Base-by-base conservation (phyloP, 2,113 vertebrate genomes). In the Carassius gibelio region DNA sequence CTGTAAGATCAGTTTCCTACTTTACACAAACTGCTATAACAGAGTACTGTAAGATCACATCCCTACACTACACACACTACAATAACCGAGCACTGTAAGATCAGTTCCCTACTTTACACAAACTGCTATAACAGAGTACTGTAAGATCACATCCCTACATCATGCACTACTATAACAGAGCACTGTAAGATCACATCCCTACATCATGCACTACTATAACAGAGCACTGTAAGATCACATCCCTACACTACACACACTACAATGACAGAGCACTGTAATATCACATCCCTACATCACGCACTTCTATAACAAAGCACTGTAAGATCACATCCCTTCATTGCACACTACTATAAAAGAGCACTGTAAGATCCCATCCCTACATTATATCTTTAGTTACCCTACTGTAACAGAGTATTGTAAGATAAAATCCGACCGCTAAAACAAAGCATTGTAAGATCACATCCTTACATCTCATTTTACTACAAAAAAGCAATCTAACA, bases 201-300 rank as follows among this genome's bases (percentile, higher is more conserved):
- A 96, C 90, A 91, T 97, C 7, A 42, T 94, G 19, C 89, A 94
- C 72, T 98, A 95, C 94, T 99, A 97, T 91, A 87, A 96, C 85
- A 89, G 91, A 0, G 84, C 85, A 10, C 90, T 93, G 95, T 95
- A 88, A 95, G 94, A 69, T 76, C 69, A 71, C 36, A 42, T 42
- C 19, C 36, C 69, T 6, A 5, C 9, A 5, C n/a, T 38, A 38
- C 42, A 42, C 42, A 1, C 7, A 42, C 42, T 42, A 8, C 42
- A 8, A 42, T 42, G 8, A 42, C 2, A 45, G 8, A 10, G 42
- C 8, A 45, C 42, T 45, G 2, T 10, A 45, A 45, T 0, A 10
- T 45, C 42, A 45, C 9, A 45, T 10, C 42, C 42, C 42, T 45
- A 0, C 42, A 45, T 45, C 2, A 45, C 42, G 1, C 23, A 66